Percentiles rank a stretch among this genome's conserved stretches.
These are phyloP conservation scores for Iphiclides podalirius DNA, from an alignment of 2,888 invertebrate genomes.

Conservation along the genomic window DNA sequence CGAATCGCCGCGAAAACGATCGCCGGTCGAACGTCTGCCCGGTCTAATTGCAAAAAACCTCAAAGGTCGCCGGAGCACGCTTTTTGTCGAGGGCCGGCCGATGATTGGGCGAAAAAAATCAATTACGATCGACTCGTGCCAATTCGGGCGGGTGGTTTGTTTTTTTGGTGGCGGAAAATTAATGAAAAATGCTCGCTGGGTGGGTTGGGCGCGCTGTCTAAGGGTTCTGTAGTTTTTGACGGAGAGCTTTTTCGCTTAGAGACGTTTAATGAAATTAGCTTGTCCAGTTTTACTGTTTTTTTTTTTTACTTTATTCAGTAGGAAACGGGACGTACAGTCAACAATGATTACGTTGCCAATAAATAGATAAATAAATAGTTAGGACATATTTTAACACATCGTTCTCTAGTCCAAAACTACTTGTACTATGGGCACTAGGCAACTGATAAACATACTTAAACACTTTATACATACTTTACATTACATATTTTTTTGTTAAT, in stretches of 20 bases:
- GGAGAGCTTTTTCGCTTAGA: neutral
- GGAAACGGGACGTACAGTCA: too few relatives aligned
- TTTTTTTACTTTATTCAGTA: too few relatives aligned
- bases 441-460: too few relatives aligned
- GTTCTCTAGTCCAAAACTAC: too few relatives aligned
- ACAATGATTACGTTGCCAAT: too few relatives aligned
- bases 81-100: slow-evolving; percentile 56
- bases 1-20: slow-evolving; percentile 53
- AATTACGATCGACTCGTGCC: slow-evolving; percentile 63
- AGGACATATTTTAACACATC: too few relatives aligned
- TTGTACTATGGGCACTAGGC: too few relatives aligned
- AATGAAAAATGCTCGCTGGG: slow-evolving; percentile 25
- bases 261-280: neutral
- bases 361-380: too few relatives aligned
- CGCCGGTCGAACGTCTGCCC: slow-evolving; percentile 42
- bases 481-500: too few relatives aligned
- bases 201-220: neutral
- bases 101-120: slow-evolving; percentile 57
- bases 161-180: slow-evolving; percentile 29
- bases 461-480: too few relatives aligned
- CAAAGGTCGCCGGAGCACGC: slow-evolving; percentile 44
- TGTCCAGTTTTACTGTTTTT: neutral
- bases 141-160: slow-evolving; percentile 37
- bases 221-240: slow-evolving; percentile 10
- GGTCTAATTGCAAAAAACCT: slow-evolving; percentile 59